A percentile compares a stretch with the other conserved stretches of the same genome.
These are phyloP conservation scores for Zygothrica quintamaculata DNA, from an alignment of 2,888 invertebrate genomes.

Conservation along the genomic window DNA sequence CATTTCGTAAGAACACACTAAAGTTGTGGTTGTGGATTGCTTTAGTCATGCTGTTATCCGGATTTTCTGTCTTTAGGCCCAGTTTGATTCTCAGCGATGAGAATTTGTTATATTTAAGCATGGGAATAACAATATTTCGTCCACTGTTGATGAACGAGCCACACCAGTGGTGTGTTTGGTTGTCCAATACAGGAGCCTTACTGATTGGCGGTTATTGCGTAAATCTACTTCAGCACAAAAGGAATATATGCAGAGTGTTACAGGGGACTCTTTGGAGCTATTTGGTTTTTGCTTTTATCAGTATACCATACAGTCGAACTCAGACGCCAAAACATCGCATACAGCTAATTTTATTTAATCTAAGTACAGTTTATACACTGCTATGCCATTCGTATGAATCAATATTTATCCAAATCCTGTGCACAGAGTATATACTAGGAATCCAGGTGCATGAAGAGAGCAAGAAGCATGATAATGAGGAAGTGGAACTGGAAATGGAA, in stretches of 20 bases:
- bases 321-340: conserved; percentile 84
- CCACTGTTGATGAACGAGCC: conserved; percentile 57
- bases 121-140: conserved; percentile 59
- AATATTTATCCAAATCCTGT: conserved; percentile 87
- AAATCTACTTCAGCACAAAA: conserved; percentile 74
- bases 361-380: conserved; percentile 88
- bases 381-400: conserved; percentile 92
- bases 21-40: conserved; percentile 84
- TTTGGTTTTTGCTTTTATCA: conserved; percentile 58
- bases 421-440: conserved; percentile 69
- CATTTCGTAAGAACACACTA: conserved; percentile 51
- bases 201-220: conserved; percentile 62
- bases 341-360: conserved; percentile 86
- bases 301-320: conserved; percentile 45
- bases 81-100: conserved; percentile 38
- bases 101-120: conserved; percentile 62
- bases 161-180: conserved; percentile 40
- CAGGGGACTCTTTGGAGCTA: conserved; percentile 87
- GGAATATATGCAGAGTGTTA: conserved; percentile 85
- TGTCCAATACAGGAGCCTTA: conserved; percentile 53
- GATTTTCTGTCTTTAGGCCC: conserved; percentile 90
- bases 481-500: conserved; percentile 10
- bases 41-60: conserved; percentile 86
- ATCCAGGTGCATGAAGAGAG: conserved; percentile 27
- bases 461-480: conserved; percentile 19